These are phyloP conservation scores for Micromesistius poutassou DNA, from an alignment of 2,797 vertebrate genomes.

Conservation along the genomic window DNA sequence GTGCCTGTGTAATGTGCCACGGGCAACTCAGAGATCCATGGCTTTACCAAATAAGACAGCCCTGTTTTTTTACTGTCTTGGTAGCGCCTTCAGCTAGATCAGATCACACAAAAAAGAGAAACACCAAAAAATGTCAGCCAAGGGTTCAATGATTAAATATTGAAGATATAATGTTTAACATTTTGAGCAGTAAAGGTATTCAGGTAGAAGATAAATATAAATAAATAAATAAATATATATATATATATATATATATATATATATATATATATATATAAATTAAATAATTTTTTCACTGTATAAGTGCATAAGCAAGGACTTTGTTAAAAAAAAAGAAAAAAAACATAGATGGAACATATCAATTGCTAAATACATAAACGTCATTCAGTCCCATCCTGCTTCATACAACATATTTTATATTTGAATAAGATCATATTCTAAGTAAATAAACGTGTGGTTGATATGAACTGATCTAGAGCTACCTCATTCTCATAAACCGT, in stretches of 20 bases:
- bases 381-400: background rate
- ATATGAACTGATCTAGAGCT: background rate
- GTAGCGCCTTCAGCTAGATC: slow-evolving; percentile 25
- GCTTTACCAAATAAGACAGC: slow-evolving; percentile 11
- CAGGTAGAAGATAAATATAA: background rate
- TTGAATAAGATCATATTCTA: background rate
- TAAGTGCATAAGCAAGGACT: too few species aligned
- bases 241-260: too few species aligned
- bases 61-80: slow-evolving; percentile 2
- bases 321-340: too few species aligned
- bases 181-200: background rate
- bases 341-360: too few species aligned
- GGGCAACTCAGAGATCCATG: background rate
- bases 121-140: background rate
- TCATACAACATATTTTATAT: background rate
- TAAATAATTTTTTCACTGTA: too few species aligned
- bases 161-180: background rate
- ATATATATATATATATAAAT: too few species aligned
- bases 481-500: too few species aligned
- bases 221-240: too few species aligned
- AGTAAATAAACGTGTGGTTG: background rate
- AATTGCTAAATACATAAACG: background rate
- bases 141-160: background rate
- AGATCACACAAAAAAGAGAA: slow-evolving; percentile 5
- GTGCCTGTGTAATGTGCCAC: background rate